These are phyloP conservation scores for Trichogramma evanescens DNA, from an alignment of 2,888 invertebrate genomes.

Conservation along the genomic window DNA sequence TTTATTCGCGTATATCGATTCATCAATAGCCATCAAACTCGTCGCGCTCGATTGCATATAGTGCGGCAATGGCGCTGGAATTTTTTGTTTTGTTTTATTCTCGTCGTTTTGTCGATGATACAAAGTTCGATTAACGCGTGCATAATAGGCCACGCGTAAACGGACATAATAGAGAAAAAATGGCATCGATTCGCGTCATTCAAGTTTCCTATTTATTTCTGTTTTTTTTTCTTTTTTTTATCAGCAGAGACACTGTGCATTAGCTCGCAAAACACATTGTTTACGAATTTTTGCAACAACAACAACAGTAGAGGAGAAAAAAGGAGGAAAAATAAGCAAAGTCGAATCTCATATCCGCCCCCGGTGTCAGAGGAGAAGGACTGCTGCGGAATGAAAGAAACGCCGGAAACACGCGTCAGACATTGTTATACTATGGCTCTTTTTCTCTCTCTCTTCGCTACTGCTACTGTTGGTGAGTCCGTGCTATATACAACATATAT, in stretches of 20 bases:
- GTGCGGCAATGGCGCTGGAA: too few relatives aligned
- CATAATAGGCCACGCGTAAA: too few relatives aligned
- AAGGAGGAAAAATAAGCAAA: neutral
- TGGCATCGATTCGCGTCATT: neutral
- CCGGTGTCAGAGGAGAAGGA: too few relatives aligned
- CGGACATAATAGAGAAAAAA: neutral
- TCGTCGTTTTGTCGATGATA: too few relatives aligned
- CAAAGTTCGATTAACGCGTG: too few relatives aligned
- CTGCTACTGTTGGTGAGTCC: too few relatives aligned
- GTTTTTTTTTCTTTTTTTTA: conserved; percentile 3
- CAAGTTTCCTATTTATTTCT: neutral
- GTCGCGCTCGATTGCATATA: too few relatives aligned
- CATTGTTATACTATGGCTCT: neutral
- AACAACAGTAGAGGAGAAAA: neutral
- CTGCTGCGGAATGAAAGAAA: conserved; percentile 2
- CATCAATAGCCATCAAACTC: too few relatives aligned
- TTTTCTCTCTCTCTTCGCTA: too few relatives aligned
- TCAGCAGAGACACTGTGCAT: neutral
- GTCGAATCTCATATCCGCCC: conserved; percentile 6
- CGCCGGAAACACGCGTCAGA: conserved; percentile 10
- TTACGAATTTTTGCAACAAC: neutral
- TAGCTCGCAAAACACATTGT: conserved; percentile 15
- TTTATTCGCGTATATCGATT: too few relatives aligned
- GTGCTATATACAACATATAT: too few relatives aligned
- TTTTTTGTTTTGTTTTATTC: too few relatives aligned